Conservation (phyloP, 2,113 vertebrate genomes). For the Xiphophorus hellerii region DNA sequence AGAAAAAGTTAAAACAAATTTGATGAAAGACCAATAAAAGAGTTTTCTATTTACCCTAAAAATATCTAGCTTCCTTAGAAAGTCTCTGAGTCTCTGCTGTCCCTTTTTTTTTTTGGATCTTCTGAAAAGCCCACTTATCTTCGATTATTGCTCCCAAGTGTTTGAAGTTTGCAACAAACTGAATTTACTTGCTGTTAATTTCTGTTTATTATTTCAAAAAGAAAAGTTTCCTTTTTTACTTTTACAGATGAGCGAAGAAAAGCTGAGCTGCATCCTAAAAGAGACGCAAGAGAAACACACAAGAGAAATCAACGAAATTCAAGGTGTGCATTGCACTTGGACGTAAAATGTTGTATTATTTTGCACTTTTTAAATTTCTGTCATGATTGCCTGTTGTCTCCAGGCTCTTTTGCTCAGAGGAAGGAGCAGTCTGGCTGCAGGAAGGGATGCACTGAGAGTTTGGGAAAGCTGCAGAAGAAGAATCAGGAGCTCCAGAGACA, state of each 20-base stretch:
- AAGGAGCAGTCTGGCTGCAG: slow-evolving; percentile 69
- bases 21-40: too few relatives aligned
- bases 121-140: too few relatives aligned
- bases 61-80: too few relatives aligned
- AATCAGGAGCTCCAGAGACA: slow-evolving; percentile 85
- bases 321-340: slow-evolving; percentile 43
- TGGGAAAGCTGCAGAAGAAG: slow-evolving; percentile 82
- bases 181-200: too few relatives aligned
- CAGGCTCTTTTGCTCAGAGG: slow-evolving; percentile 60
- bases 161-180: too few relatives aligned
- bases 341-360: neutral
- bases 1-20: too few relatives aligned
- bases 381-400: neutral
- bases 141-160: too few relatives aligned
- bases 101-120: too few relatives aligned
- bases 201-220: neutral
- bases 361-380: neutral
- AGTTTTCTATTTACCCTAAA: too few relatives aligned
- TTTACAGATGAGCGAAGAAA: slow-evolving; percentile 71
- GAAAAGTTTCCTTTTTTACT: slow-evolving; percentile 2
- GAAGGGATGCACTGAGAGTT: slow-evolving; percentile 73
- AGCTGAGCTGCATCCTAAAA: slow-evolving; percentile 59
- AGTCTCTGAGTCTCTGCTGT: too few relatives aligned
- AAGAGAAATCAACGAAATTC: slow-evolving; percentile 62
- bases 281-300: slow-evolving; percentile 72